Evolutionary conservation across 1,140 invertebrate species (phyloP).

Genomic region (Anoplolepis gracilipes): DNA sequence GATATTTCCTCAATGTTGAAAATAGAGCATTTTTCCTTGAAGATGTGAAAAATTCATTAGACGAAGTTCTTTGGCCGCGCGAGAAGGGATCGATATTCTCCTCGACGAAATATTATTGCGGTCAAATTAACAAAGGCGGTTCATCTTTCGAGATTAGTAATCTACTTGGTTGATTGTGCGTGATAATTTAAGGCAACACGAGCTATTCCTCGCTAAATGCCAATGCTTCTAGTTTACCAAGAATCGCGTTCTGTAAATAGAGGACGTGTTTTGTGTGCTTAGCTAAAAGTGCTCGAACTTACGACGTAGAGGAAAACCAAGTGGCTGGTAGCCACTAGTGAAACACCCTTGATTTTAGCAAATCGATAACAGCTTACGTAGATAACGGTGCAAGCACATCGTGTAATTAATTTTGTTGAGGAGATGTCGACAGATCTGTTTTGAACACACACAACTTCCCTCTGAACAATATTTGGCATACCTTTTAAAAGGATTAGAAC

Average conservation of each 20-base stretch:
- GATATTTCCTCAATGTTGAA: constrained; percentile 22
- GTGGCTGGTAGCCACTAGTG: neutral
- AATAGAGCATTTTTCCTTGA: constrained; percentile 4
- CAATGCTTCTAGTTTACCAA: constrained; percentile 35
- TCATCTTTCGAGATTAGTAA: constrained; percentile 40
- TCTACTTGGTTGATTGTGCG: constrained; percentile 29
- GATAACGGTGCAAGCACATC: neutral
- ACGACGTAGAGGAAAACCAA: constrained; percentile 5
- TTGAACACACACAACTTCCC: neutral
- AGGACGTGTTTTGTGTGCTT: constrained; percentile 31
- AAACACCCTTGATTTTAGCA: constrained; percentile 21
- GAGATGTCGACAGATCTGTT: neutral
- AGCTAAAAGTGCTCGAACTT: constrained; percentile 47
- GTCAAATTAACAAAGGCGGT: constrained; percentile 27
- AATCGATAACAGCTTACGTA: constrained; percentile 26
- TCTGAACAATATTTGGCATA: neutral
- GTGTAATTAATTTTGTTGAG: constrained; percentile 26
- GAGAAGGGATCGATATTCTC: constrained; percentile 5
- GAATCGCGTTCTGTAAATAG: constrained; percentile 52
- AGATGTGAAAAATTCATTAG: constrained; percentile 35
- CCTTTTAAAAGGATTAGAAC: neutral
- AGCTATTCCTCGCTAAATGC: constrained; percentile 46
- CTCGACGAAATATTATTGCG: constrained; percentile 28
- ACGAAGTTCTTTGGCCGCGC: constrained; percentile 29
- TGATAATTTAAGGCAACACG: constrained; percentile 39